Percentiles rank a stretch among this genome's conserved stretches.
Conservation (phyloP, 2,113 vertebrate species). For the Ascaphus truei region DNA sequence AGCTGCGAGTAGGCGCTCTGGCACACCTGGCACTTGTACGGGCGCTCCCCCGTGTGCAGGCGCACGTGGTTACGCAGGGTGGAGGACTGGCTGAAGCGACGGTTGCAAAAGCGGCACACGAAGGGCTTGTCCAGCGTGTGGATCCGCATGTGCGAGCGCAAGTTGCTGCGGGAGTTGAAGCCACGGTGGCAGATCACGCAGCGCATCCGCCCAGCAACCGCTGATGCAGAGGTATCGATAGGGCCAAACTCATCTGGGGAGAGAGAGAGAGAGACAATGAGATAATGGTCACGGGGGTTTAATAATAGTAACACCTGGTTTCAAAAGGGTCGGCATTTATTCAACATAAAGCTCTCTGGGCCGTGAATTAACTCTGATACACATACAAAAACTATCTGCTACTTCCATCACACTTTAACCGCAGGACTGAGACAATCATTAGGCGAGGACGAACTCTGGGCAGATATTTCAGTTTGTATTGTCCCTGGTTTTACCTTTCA, state of each 20-base stretch:
- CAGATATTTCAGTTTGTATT: too few relatives aligned
- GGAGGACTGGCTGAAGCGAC: slow-evolving; percentile 98
- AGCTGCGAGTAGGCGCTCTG: slow-evolving; percentile 97
- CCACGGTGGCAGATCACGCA: slow-evolving; percentile 96
- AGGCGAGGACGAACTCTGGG: too few relatives aligned
- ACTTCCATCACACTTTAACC: too few relatives aligned
- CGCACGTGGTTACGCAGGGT: slow-evolving; percentile 95
- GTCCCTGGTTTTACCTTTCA: too few relatives aligned
- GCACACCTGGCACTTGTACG: slow-evolving; percentile 96
- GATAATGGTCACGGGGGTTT: too few relatives aligned
- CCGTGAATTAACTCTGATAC: too few relatives aligned
- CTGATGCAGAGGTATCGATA: slow-evolving; percentile 58
- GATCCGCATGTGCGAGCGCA: slow-evolving; percentile 98
- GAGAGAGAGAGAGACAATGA: too few relatives aligned
- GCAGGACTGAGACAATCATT: too few relatives aligned
- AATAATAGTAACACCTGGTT: too few relatives aligned
- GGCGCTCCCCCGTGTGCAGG: slow-evolving; percentile 94
- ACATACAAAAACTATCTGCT: too few relatives aligned
- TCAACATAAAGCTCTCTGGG: too few relatives aligned
- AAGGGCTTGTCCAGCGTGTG: slow-evolving; percentile 99
- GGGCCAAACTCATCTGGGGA: slow-evolving; percentile 78
- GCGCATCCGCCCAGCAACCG: slow-evolving; percentile 79
- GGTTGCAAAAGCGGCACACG: slow-evolving; percentile 95
- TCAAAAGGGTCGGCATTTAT: too few relatives aligned
- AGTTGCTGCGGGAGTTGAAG: slow-evolving; percentile 98